Evolutionary conservation across 2,888 invertebrate species (phyloP).

Genomic region (Catonia carolina): DNA sequence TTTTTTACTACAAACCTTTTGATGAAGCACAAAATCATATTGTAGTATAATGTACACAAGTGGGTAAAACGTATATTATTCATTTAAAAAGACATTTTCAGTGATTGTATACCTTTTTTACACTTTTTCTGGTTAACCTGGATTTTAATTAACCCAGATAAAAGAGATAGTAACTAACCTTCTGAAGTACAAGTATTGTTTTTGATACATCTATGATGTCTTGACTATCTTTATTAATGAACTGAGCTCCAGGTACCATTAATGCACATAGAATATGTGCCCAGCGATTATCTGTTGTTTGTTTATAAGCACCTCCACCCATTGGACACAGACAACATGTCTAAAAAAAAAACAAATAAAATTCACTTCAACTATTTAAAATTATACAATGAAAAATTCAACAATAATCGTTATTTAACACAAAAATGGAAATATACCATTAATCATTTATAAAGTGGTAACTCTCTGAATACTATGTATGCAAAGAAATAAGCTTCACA

Average conservation of each 20-base stretch:
- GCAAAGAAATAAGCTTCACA: no score
- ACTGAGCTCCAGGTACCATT: conserved; percentile 55
- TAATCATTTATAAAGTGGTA: neutral
- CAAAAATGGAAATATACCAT: neutral
- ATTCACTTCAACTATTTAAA: neutral
- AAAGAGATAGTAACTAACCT: neutral
- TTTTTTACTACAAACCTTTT: no score
- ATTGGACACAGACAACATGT: conserved; percentile 51
- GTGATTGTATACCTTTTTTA: no score
- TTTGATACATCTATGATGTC: conserved; percentile 6
- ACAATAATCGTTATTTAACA: neutral
- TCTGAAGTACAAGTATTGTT: neutral
- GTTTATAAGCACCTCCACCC: conserved; percentile 57
- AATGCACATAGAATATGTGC: conserved; percentile 59
- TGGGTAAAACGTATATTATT: no score
- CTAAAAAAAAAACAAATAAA: conserved; percentile 35
- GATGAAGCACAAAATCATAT: no score
- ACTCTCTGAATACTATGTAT: no score
- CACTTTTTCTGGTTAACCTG: no score
- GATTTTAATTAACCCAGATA: no score
- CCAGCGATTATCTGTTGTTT: conserved; percentile 56
- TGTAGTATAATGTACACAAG: no score
- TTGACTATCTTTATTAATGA: conserved; percentile 35
- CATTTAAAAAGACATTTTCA: no score
- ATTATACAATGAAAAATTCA: neutral